These are phyloP conservation scores for Caenorhabditis uteleia DNA, from an alignment of 2,888 invertebrate genomes.

Conservation along the genomic window DNA sequence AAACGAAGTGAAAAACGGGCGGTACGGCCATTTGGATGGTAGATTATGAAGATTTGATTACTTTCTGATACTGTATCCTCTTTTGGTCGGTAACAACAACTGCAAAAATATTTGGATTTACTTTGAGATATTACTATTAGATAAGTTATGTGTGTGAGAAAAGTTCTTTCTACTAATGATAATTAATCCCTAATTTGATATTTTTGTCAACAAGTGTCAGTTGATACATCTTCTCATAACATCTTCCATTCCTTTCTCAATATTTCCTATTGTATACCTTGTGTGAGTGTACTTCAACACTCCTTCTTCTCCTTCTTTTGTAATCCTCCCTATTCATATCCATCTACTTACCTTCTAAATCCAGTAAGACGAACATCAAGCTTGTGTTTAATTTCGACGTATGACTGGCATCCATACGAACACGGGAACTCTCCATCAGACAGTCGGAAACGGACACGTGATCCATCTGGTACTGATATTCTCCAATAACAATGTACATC, in stretches of 20 bases:
- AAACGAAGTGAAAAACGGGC: slow-evolving; percentile 67
- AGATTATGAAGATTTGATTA: slow-evolving; percentile 68
- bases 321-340: neutral
- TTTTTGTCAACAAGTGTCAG: no score
- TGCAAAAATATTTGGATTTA: slow-evolving; percentile 28
- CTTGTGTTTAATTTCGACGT: slow-evolving; percentile 69
- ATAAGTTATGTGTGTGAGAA: no score
- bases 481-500: slow-evolving; percentile 68
- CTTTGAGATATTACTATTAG: no score
- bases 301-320: neutral
- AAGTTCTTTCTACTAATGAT: no score
- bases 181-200: no score
- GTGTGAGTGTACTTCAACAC: neutral
- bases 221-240: no score
- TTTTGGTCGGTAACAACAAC: slow-evolving; percentile 69
- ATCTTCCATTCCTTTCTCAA: no score
- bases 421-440: slow-evolving; percentile 69
- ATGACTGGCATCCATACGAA: slow-evolving; percentile 68
- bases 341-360: slow-evolving; percentile 61
- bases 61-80: slow-evolving; percentile 68
- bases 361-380: slow-evolving; percentile 67
- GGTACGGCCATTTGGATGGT: slow-evolving; percentile 68
- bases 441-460: slow-evolving; percentile 65
- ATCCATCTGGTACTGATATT: slow-evolving; percentile 66
- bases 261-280: no score